Evolutionary conservation across 2,113 vertebrate species (phyloP).

Genomic region (Spermophilus dauricus): DNA sequence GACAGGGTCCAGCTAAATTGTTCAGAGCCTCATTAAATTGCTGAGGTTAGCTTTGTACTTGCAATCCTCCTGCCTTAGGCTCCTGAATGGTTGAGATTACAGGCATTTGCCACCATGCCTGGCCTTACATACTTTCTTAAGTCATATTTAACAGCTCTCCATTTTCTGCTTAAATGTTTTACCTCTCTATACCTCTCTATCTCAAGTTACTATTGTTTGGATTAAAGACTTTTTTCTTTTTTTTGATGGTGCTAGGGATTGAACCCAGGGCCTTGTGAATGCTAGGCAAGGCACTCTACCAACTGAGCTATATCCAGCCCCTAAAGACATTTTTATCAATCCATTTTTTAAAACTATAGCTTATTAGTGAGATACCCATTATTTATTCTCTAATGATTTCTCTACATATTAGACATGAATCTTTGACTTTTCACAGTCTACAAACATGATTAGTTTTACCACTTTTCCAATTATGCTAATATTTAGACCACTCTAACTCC

Average conservation of each 20-base stretch:
- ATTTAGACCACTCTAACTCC: not conserved
- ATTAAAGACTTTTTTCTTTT: too few relatives aligned
- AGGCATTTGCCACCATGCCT: too few relatives aligned
- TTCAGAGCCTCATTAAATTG: too few relatives aligned
- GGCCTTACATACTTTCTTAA: not conserved
- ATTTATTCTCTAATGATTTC: constrained; percentile 17
- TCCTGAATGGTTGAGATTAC: too few relatives aligned
- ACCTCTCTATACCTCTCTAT: not conserved
- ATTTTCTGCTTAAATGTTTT: not conserved
- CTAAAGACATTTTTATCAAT: not conserved
- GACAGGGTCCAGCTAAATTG: too few relatives aligned
- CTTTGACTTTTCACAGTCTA: not conserved
- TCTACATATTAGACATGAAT: not conserved
- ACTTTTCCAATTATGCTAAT: not conserved
- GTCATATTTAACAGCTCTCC: not conserved
- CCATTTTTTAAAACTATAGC: not conserved
- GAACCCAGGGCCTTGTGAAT: too few relatives aligned
- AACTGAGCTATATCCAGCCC: too few relatives aligned
- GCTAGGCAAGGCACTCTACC: too few relatives aligned
- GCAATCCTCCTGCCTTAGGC: too few relatives aligned
- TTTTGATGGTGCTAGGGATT: too few relatives aligned
- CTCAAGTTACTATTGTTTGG: not conserved
- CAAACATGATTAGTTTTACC: not conserved
- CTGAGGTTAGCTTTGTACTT: too few relatives aligned
- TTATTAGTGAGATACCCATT: not conserved